These are phyloP conservation scores for Chamaea fasciata DNA, from an alignment of 2,113 vertebrate genomes.

Conservation along the genomic window DNA sequence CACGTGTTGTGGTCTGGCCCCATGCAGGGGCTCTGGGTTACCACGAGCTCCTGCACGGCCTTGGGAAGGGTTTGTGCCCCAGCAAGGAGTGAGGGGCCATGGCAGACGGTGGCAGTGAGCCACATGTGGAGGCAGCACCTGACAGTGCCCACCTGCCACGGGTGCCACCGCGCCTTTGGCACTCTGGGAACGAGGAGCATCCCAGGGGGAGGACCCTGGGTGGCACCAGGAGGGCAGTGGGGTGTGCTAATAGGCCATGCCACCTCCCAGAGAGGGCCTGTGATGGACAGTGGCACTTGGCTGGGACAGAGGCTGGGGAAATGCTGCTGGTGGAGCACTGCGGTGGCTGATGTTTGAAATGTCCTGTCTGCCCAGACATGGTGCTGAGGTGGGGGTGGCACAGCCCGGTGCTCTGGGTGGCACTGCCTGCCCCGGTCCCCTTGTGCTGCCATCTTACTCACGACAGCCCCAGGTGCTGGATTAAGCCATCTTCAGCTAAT, in stretches of 20 bases:
- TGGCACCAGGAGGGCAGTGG: fast-evolving
- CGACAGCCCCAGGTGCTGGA: not conserved
- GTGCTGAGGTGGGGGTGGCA: not conserved
- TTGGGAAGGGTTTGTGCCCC: not conserved
- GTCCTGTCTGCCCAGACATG: fast-evolving
- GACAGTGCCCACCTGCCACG: fast-evolving
- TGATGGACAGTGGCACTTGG: fast-evolving
- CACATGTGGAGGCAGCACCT: fast-evolving
- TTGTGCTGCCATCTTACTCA: not conserved
- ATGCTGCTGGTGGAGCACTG: fast-evolving
- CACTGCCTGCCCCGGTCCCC: not conserved
- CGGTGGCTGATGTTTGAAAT: not conserved
- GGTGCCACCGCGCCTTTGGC: fast-evolving
- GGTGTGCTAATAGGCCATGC: fast-evolving
- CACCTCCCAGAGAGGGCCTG: fast-evolving
- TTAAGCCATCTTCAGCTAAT: conserved; percentile 12
- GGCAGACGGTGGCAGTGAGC: fast-evolving
- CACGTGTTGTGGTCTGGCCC: not conserved
- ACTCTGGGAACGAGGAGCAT: fast-evolving
- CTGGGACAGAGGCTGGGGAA: not conserved
- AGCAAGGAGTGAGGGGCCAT: fast-evolving
- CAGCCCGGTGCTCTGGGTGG: not conserved
- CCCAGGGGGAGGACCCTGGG: fast-evolving
- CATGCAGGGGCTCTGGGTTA: not conserved
- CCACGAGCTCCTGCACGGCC: fast-evolving